These are phyloP conservation scores for Anser cygnoides DNA, from an alignment of 2,113 vertebrate genomes.

Conservation along the genomic window DNA sequence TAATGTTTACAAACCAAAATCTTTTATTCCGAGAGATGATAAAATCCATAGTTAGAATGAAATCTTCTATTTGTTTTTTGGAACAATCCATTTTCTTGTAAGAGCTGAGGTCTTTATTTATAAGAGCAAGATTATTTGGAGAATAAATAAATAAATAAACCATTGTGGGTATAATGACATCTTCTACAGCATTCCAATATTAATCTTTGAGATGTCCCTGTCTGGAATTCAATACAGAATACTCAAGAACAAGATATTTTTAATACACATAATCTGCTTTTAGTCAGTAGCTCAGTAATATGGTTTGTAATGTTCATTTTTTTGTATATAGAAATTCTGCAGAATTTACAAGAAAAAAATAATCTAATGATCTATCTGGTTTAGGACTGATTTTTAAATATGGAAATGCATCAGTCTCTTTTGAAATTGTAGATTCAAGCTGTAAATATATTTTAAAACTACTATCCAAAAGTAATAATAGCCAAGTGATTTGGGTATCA, in stretches of 20 bases:
- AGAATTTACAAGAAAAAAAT: background rate
- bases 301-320: background rate
- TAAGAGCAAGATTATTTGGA: background rate
- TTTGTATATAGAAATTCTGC: background rate
- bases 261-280: background rate
- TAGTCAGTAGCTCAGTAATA: background rate
- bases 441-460: background rate
- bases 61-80: background rate
- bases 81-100: background rate
- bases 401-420: background rate
- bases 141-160: background rate
- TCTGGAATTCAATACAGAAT: background rate
- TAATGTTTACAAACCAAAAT: background rate
- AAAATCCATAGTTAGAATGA: background rate
- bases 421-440: background rate
- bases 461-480: background rate
- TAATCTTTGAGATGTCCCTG: background rate
- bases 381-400: background rate
- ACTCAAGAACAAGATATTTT: background rate
- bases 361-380: background rate
- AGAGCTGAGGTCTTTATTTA: background rate
- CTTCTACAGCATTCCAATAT: background rate
- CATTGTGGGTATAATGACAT: fast-evolving
- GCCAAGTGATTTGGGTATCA: background rate
- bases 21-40: background rate